Evolutionary conservation across 2,113 vertebrate genomes (phyloP).

Genomic region (Onychostoma macrolepis): DNA sequence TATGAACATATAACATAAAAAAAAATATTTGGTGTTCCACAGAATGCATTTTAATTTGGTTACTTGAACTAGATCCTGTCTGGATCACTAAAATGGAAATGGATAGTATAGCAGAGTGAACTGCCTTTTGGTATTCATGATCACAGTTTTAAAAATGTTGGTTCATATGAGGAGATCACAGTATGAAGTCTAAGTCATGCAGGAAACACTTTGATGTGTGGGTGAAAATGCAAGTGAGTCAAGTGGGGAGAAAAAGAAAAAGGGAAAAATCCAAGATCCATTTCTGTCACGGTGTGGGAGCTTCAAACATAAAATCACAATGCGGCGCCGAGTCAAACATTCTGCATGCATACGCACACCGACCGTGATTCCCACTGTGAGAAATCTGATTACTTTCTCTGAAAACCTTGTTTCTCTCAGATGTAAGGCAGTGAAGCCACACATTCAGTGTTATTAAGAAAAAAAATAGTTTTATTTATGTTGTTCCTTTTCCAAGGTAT

Average conservation of each 20-base stretch:
- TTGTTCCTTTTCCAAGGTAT: neutral
- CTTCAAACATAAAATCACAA: slow-evolving; percentile 55
- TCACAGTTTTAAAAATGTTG: slow-evolving; percentile 12
- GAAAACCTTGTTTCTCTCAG: slow-evolving; percentile 4
- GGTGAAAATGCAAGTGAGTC: slow-evolving; percentile 50
- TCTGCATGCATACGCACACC: slow-evolving; percentile 47
- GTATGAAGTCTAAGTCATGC: slow-evolving; percentile 23
- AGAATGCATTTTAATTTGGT: neutral
- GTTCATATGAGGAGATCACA: slow-evolving; percentile 42
- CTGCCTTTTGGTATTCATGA: slow-evolving; percentile 28
- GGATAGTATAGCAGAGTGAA: slow-evolving; percentile 4
- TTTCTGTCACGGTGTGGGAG: slow-evolving; percentile 50
- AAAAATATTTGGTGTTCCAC: neutral
- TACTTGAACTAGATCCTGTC: neutral
- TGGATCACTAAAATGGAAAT: neutral
- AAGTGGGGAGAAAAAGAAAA: slow-evolving; percentile 44
- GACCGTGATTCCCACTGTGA: slow-evolving; percentile 8
- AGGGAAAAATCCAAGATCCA: slow-evolving; percentile 51
- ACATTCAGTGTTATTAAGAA: neutral
- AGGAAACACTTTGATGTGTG: slow-evolving; percentile 53
- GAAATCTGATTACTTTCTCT: slow-evolving; percentile 26
- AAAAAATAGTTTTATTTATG: neutral
- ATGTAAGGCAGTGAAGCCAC: slow-evolving; percentile 4
- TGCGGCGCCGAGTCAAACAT: slow-evolving; percentile 47
- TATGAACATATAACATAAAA: neutral